These are phyloP conservation scores for Sialia sialis DNA, from an alignment of 2,113 vertebrate genomes.

Conservation along the genomic window DNA sequence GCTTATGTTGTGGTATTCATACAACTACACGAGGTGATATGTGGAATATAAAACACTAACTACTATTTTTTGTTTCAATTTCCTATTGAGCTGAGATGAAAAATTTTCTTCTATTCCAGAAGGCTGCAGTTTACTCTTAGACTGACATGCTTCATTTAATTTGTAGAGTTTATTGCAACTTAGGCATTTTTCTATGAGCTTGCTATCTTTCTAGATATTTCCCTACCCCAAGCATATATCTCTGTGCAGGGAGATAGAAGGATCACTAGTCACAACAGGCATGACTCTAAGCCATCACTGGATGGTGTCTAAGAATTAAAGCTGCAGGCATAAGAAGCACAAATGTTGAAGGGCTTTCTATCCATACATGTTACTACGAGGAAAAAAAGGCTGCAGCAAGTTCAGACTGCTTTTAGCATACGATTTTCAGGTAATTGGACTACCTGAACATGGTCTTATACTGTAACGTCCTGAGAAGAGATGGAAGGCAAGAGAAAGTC, in stretches of 20 bases:
- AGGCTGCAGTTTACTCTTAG: not conserved
- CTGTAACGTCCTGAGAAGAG: not conserved
- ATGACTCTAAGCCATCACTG: not conserved
- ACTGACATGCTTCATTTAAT: not conserved
- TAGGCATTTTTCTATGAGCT: fast-evolving
- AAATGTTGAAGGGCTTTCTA: not conserved
- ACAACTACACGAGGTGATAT: not conserved
- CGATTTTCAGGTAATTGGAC: not conserved
- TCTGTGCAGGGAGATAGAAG: not conserved
- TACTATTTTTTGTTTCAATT: not conserved
- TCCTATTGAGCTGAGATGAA: not conserved
- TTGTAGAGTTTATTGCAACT: not conserved
- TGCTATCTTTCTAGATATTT: not conserved
- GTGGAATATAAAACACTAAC: not conserved
- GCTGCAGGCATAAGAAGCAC: not conserved
- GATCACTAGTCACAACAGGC: conserved; percentile 42
- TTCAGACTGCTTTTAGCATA: not conserved
- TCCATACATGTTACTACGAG: not conserved
- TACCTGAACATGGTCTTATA: not conserved
- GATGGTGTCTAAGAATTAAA: conserved; percentile 11
- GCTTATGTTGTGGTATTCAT: not conserved
- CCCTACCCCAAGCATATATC: not conserved
- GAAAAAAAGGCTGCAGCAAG: not conserved
- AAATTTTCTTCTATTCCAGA: not conserved
- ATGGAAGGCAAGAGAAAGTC: not conserved